phyloP scores from a whole-genome alignment of 2,888 invertebrate genomes.

The Suillia variegata region DNA sequence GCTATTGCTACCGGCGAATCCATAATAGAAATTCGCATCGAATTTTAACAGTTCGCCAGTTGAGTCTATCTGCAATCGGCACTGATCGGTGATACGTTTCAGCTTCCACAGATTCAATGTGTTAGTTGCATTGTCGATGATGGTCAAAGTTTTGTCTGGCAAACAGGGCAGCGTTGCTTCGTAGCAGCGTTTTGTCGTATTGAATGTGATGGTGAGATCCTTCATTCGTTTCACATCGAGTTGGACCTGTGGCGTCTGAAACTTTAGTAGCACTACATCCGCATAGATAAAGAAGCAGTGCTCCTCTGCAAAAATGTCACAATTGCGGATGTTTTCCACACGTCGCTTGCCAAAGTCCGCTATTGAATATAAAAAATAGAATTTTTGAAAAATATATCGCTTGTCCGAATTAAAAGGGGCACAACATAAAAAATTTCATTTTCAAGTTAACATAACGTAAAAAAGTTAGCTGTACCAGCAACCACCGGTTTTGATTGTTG shows the following conservation, averaged over 20 bases:
- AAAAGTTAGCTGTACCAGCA: too few species aligned
- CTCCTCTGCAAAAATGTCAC: conserved; percentile 55
- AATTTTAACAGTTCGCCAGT: conserved; percentile 37
- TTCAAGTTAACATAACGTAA: too few species aligned
- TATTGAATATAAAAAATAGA: too few species aligned
- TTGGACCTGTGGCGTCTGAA: conserved; percentile 30
- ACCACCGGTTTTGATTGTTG: too few species aligned
- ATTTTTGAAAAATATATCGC: too few species aligned
- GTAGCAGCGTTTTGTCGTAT: conserved; percentile 41
- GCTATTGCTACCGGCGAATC: conserved; percentile 44
- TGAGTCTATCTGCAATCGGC: conserved; percentile 49
- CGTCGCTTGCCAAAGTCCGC: too few species aligned
- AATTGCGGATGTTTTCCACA: conserved; percentile 48
- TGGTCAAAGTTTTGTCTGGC: conserved; percentile 40
- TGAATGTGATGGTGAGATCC: conserved; percentile 44
- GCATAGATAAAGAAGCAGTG: conserved; percentile 50
- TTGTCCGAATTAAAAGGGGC: too few species aligned
- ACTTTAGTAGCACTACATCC: conserved; percentile 48
- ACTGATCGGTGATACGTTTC: conserved; percentile 52
- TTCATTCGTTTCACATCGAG: conserved; percentile 53
- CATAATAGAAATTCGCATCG: conserved; percentile 47
- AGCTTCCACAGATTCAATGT: conserved; percentile 43
- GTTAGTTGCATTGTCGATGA: not conserved
- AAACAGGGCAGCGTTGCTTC: conserved; percentile 45
- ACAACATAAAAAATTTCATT: too few species aligned